Evolutionary conservation across 2,797 vertebrate genomes (phyloP), one percentile per base, ranked within the genome.

Genomic region (Fringilla coelebs): DNA sequence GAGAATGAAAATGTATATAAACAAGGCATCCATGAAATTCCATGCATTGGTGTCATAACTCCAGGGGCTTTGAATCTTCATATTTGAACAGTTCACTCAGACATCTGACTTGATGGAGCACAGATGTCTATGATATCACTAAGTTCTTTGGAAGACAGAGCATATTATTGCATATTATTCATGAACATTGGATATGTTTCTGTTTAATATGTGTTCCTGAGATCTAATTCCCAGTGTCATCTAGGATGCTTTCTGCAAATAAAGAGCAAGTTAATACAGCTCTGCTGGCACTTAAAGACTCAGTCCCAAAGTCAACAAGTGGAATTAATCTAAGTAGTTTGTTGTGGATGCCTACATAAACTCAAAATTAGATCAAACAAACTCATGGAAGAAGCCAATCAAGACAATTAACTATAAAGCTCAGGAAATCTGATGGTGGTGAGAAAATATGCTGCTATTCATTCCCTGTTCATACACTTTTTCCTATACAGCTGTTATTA

Each of bases 41-140:
- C 89, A 79, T 54, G 63, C 85, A 73, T 91, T 88, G 60, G 45
- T 96, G 82, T 94, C 89, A 81, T 93, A 96, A 67, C 91, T 94
- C 66, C 49, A 65, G 89, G 67, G 67, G 32, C 77, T 91, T 95
- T 88, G 48, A 81, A 52, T 94, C 71, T 86, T 89, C 70, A 11
- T 81, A 90, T 88, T 81, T 82, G 70, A 90, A 43, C 10, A 61
- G 79, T 71, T 92, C 77, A 94, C 60, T 96, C 85, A 91, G 63
- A 90, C 7, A 2, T 94, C 66, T 84, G 83, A 63, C 70, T 71
- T 93, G 85, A 91, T 95, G 89, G 76, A 96, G 60, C 74, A 94
- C 96, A 96, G 94, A 96, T 96, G 94, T 93, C 88, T 84, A 79
- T 92, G 89, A 94, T 67, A 88, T 92, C 91, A 79, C 38, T 54